Conservation (phyloP, 1,140 invertebrate species). For the Ridgeia piscesae region DNA sequence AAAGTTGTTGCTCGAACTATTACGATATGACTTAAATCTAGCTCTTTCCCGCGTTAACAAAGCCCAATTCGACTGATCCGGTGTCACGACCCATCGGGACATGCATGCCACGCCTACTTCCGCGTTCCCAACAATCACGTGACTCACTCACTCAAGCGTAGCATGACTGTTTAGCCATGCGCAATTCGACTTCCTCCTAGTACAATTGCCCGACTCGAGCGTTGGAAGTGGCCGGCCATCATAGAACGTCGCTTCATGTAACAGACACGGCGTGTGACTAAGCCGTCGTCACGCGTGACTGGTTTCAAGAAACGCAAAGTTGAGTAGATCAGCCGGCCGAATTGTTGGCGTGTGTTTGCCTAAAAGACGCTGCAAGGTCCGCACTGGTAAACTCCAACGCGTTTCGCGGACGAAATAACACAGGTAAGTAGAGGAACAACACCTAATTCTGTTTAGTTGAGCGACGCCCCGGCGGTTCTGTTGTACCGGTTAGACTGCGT, state of each 20-base stretch:
- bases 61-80: background rate
- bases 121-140: background rate
- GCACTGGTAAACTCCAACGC: background rate
- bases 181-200: background rate
- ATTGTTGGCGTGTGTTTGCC: background rate
- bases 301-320: background rate
- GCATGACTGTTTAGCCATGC: background rate
- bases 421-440: background rate
- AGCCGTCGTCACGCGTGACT: background rate
- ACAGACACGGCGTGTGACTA: background rate
- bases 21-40: background rate
- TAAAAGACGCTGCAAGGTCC: background rate
- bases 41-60: background rate
- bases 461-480: background rate
- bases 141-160: background rate
- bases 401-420: background rate
- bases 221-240: background rate
- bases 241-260: background rate
- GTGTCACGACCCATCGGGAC: background rate
- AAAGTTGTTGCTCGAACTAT: background rate
- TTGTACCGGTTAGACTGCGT: background rate
- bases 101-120: background rate
- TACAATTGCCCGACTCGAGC: background rate
- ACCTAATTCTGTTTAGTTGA: background rate
- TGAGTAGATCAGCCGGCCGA: background rate